phyloP scores from a whole-genome alignment of 2,888 invertebrate species.

The Melanostoma scalare region DNA sequence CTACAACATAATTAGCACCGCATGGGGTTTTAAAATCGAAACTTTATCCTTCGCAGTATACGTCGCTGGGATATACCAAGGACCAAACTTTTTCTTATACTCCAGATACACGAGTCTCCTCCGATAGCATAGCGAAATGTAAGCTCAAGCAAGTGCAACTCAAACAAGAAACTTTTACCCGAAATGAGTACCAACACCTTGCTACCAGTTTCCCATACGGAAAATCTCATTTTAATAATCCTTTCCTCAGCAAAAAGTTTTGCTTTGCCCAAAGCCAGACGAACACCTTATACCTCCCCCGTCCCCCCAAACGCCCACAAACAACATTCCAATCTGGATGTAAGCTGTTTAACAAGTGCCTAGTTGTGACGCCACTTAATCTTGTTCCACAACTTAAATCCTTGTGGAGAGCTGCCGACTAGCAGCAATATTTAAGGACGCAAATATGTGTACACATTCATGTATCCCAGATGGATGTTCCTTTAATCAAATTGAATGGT shows the following conservation, averaged over 20 bases:
- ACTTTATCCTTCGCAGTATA: constrained; percentile 60
- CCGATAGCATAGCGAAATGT: constrained; percentile 1
- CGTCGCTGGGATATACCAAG: constrained; percentile 8
- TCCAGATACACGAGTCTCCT: neutral
- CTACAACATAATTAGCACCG: constrained; percentile 69
- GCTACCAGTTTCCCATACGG: constrained; percentile 38
- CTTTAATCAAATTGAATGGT: constrained; percentile 67
- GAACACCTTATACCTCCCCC: neutral
- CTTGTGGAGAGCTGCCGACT: constrained; percentile 52
- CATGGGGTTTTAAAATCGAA: constrained; percentile 68
- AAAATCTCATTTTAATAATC: constrained; percentile 73
- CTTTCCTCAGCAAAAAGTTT: constrained; percentile 55
- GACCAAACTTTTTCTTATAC: constrained; percentile 42
- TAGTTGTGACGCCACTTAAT: constrained; percentile 70
- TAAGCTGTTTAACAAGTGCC: constrained; percentile 65
- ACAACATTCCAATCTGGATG: constrained; percentile 37
- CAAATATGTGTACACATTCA: constrained; percentile 1
- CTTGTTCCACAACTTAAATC: constrained; percentile 70
- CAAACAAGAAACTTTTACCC: constrained; percentile 50
- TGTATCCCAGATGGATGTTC: constrained; percentile 40
- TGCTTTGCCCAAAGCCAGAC: constrained; percentile 48
- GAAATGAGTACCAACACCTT: constrained; percentile 25
- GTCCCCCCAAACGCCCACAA: neutral
- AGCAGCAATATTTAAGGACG: constrained; percentile 29
- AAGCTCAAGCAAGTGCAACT: constrained; percentile 46